Conservation (phyloP, 2,888 invertebrate genomes). For the Megamerina dolium region DNA sequence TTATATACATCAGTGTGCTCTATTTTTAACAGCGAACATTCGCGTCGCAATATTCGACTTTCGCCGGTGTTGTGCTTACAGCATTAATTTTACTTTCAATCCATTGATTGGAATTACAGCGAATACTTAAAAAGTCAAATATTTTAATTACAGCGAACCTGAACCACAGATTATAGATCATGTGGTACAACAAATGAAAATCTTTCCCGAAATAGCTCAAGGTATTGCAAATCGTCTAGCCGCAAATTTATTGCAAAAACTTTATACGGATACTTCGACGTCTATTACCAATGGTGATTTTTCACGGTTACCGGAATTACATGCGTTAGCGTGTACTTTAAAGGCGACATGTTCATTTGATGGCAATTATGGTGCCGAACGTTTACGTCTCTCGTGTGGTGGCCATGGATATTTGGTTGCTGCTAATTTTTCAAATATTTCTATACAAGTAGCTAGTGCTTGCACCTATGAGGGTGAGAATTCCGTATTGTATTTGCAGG, state of each 20-base stretch:
- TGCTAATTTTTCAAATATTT: constrained; percentile 75
- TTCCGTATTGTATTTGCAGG: constrained; percentile 82
- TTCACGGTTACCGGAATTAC: constrained; percentile 71
- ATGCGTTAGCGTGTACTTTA: constrained; percentile 80
- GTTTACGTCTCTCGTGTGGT: constrained; percentile 79
- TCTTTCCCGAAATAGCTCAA: constrained; percentile 74
- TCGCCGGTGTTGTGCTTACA: too few relatives aligned
- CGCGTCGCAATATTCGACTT: too few relatives aligned
- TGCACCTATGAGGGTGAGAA: constrained; percentile 95
- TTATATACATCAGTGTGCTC: too few relatives aligned
- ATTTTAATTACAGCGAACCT: constrained; percentile 52
- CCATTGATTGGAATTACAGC: too few relatives aligned
- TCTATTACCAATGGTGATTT: constrained; percentile 71
- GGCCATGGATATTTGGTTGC: constrained; percentile 88
- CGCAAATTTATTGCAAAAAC: constrained; percentile 59
- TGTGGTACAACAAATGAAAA: constrained; percentile 85
- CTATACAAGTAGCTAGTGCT: constrained; percentile 72
- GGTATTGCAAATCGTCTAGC: constrained; percentile 69
- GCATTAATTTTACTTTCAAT: too few relatives aligned
- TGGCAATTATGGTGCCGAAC: constrained; percentile 68
- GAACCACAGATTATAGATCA: constrained; percentile 88
- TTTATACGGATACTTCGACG: constrained; percentile 70
- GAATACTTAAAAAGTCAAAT: not conserved
- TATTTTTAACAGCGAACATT: too few relatives aligned
- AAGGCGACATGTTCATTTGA: constrained; percentile 77